These are phyloP conservation scores for Conistra vaccinii DNA, from an alignment of 2,888 invertebrate species.

Conservation along the genomic window DNA sequence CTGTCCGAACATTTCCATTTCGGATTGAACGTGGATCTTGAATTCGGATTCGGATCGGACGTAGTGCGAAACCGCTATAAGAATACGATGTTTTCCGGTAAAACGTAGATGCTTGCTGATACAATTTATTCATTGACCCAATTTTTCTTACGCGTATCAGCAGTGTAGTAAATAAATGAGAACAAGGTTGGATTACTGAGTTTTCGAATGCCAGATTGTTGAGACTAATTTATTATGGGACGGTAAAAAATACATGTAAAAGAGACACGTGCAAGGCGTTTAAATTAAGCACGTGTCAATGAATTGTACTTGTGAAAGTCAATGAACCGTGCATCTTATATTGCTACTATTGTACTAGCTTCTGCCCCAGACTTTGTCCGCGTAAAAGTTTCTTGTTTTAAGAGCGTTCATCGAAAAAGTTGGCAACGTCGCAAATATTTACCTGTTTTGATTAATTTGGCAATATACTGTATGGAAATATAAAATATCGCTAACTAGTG, in stretches of 20 bases:
- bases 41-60: too few relatives aligned
- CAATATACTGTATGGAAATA: too few relatives aligned
- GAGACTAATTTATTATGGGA: constrained; percentile 20
- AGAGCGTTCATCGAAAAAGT: too few relatives aligned
- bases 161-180: constrained; percentile 40
- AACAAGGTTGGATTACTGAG: constrained; percentile 46
- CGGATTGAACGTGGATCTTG: too few relatives aligned
- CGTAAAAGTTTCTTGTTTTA: too few relatives aligned
- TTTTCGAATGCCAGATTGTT: constrained; percentile 27
- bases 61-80: too few relatives aligned
- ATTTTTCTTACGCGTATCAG: constrained; percentile 44
- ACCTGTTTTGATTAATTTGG: too few relatives aligned
- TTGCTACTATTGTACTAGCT: too few relatives aligned
- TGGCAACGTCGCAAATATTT: too few relatives aligned
- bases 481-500: too few relatives aligned
- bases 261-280: constrained; percentile 5
- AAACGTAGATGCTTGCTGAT: constrained; percentile 1
- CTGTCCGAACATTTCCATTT: too few relatives aligned
- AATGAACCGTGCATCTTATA: constrained; percentile 5
- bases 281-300: constrained; percentile 5
- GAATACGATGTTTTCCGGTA: neutral
- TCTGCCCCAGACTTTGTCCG: too few relatives aligned
- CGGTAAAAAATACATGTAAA: neutral
- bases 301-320: neutral
- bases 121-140: constrained; percentile 49